Percentiles rank a stretch among this genome's conserved stretches.
These are phyloP conservation scores for Mus minutoides DNA, from an alignment of 2,797 vertebrate species.

Conservation along the genomic window DNA sequence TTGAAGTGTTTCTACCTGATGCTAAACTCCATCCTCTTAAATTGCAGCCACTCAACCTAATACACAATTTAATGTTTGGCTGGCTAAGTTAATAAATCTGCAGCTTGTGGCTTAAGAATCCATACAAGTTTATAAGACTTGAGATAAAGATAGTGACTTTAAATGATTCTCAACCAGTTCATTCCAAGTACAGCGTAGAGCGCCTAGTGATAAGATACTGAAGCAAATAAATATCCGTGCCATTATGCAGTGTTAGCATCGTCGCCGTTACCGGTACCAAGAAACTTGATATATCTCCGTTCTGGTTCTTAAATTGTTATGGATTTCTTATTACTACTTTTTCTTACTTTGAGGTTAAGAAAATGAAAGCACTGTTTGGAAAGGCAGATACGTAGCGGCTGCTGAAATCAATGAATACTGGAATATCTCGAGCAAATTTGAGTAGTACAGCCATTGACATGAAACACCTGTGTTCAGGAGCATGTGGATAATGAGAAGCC, in stretches of 20 bases:
- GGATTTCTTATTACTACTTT: background rate
- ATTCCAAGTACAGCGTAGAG: background rate
- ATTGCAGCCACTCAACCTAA: background rate
- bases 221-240: background rate
- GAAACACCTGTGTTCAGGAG: background rate
- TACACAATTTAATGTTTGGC: background rate
- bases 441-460: background rate
- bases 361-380: background rate
- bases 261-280: constrained; percentile 25
- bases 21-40: background rate
- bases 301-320: background rate
- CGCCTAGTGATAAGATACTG: background rate
- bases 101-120: background rate
- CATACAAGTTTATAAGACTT: constrained; percentile 31
- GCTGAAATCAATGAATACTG: background rate
- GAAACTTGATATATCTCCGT: background rate
- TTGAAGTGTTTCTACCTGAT: background rate
- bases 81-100: background rate
- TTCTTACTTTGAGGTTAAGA: background rate
- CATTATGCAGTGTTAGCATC: background rate
- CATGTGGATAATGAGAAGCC: background rate
- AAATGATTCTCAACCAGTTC: background rate
- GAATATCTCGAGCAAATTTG: background rate
- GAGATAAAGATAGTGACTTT: constrained; percentile 35
- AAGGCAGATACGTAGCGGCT: background rate